Evolutionary conservation across 2,113 vertebrate species (phyloP), one percentile per base, ranked within the genome.

Genomic region (Pelobates fuscus): DNA sequence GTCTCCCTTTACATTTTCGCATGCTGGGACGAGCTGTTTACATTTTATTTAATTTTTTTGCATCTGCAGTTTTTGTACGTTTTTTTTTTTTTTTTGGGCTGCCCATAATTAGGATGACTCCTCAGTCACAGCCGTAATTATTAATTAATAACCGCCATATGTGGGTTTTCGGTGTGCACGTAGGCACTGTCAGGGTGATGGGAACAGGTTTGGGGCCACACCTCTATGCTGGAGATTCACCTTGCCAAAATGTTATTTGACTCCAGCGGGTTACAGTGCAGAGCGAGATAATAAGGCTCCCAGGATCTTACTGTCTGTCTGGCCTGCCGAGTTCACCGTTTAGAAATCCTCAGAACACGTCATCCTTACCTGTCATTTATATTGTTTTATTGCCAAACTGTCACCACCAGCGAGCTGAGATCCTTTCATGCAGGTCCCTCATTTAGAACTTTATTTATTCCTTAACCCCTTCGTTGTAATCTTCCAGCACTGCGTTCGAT

Each of bases 31-130:
- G 58, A 30, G 52, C 37, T 29, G 11, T 23, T 46, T 66, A 21
- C 15, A 58, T 74, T 66, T 58, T 10, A 4, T 21, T 58, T 54
- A 25, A 17, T 70, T 37, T 60, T 55, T n/a, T 26, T 23, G 20
- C 21, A 32, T 20, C 30, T 52, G 30, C 54, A 61, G 14, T 61
- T 61, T 14, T 37, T 5, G 5, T 37, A 41, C 30, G 58, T 46
- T 57, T 61, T 71, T 55, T 20, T 2, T 63, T 63, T 37, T 63
- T 32, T 25, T 54, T 27, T 49, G 32, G 30, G 62, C 30, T 66
- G 37, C 64, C 63, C 32, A 44, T 76, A 76, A 76, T 67, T 76
- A 67, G 41, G 24, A 60, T 67, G 64, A 67, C 62, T 66, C 71
- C 24, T 66, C 71, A 60, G 54, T 67, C 54, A 11, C 71, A 67